Evolutionary conservation across 64 coral and sea anemone species (phyloP).

Genomic region (Pachyseris speciosa): DNA sequence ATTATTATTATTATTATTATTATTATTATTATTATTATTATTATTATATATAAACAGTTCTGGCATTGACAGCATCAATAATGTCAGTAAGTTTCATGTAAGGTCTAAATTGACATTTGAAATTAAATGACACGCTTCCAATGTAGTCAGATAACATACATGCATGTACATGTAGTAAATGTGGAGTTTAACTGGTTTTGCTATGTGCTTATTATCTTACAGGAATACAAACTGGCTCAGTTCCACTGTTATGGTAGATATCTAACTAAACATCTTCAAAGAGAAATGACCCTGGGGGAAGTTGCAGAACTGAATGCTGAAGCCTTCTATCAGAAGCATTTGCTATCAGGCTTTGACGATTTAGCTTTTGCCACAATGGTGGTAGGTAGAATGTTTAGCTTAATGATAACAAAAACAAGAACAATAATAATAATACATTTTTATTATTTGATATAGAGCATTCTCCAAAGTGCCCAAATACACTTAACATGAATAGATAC

Average conservation of each 20-base stretch:
- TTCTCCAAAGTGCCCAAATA: not conserved
- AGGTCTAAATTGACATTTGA: no score
- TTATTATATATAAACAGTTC: no score
- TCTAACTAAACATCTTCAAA: slow-evolving; percentile 39
- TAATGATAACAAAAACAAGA: no score
- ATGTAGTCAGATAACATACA: no score
- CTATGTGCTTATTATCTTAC: not conserved
- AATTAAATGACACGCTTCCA: no score
- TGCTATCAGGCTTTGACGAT: slow-evolving; percentile 48
- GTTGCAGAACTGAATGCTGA: slow-evolving; percentile 59
- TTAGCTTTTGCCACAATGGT: slow-evolving; percentile 57
- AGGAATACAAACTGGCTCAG: slow-evolving; percentile 92
- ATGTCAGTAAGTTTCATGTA: no score
- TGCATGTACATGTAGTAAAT: no score
- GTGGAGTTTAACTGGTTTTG: not conserved
- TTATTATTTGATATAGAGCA: not conserved
- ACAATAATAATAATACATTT: not conserved
- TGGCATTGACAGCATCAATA: no score
- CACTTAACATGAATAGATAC: no score
- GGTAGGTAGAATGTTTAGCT: not conserved
- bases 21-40: no score
- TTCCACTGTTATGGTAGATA: slow-evolving; percentile 93
- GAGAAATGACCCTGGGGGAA: slow-evolving; percentile 28
- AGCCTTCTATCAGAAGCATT: slow-evolving; percentile 54
- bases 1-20: no score